phyloP scores from a whole-genome alignment of 2,797 vertebrate genomes.

The Chaunax sp. region DNA sequence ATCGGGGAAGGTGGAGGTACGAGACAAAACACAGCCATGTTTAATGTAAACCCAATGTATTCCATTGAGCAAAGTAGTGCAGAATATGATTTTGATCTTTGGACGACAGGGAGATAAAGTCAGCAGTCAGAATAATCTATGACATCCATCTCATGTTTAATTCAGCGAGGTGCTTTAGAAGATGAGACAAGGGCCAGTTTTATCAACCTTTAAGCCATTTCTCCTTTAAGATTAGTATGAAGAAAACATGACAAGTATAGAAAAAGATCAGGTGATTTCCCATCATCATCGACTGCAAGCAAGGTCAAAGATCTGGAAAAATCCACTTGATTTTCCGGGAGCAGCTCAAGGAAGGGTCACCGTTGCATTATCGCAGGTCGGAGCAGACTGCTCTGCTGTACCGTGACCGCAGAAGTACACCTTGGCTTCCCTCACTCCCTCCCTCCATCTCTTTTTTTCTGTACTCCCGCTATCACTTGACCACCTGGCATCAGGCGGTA shows the following conservation, averaged over 20 bases:
- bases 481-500: slow-evolving; percentile 62
- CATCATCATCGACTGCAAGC: slow-evolving; percentile 10
- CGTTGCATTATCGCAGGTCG: slow-evolving; percentile 74
- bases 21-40: slow-evolving; percentile 29
- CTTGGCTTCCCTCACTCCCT: slow-evolving; percentile 17
- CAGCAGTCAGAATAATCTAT: slow-evolving; percentile 29
- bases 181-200: slow-evolving; percentile 20
- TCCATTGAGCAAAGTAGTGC: slow-evolving; percentile 5
- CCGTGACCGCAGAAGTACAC: slow-evolving; percentile 42
- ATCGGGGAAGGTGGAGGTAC: slow-evolving; percentile 5
- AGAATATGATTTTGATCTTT: slow-evolving; percentile 34
- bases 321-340: slow-evolving; percentile 33
- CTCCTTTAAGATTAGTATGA: no score
- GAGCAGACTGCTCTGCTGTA: slow-evolving; percentile 41
- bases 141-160: slow-evolving; percentile 52
- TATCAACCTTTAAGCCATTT: no score
- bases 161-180: slow-evolving; percentile 37
- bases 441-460: slow-evolving; percentile 26
- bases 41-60: slow-evolving; percentile 28
- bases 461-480: slow-evolving; percentile 34
- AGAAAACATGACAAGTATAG: background rate
- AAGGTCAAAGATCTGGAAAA: slow-evolving; percentile 59
- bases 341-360: slow-evolving; percentile 58
- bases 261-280: slow-evolving; percentile 51
- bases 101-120: slow-evolving; percentile 32